Evolutionary conservation across 2,113 vertebrate species (phyloP).

Genomic region (Cavia porcellus): DNA sequence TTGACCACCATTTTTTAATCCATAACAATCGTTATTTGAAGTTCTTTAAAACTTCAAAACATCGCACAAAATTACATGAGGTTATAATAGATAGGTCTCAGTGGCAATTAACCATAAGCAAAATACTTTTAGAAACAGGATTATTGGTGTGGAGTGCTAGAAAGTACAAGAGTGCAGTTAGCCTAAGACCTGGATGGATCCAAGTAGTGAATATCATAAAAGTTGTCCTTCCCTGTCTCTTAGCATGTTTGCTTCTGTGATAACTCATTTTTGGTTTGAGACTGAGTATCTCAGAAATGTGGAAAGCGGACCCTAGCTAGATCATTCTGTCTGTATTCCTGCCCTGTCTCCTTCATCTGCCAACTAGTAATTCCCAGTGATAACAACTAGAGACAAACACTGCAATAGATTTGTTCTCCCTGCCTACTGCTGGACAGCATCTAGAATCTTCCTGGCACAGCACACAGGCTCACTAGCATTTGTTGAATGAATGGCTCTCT

Average conservation of each 20-base stretch:
- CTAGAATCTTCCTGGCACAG: neutral
- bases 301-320: neutral
- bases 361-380: neutral
- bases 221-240: neutral
- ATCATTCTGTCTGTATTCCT: neutral
- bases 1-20: too few species aligned
- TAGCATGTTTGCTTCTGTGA: neutral
- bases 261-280: neutral
- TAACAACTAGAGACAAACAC: neutral
- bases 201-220: neutral
- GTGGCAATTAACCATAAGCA: neutral
- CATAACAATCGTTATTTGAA: neutral
- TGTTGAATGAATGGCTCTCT: neutral
- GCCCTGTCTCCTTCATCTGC: neutral
- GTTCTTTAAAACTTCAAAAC: slow-evolving; percentile 3
- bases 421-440: neutral
- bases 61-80: neutral
- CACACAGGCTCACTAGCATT: neutral
- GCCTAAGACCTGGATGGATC: neutral
- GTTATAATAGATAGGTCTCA: neutral
- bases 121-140: neutral
- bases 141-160: neutral
- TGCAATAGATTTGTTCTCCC: neutral
- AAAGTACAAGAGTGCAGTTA: neutral
- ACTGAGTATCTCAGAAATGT: neutral